Conservation (phyloP, 2,113 vertebrate species). For the Aphyosemion australe region DNA sequence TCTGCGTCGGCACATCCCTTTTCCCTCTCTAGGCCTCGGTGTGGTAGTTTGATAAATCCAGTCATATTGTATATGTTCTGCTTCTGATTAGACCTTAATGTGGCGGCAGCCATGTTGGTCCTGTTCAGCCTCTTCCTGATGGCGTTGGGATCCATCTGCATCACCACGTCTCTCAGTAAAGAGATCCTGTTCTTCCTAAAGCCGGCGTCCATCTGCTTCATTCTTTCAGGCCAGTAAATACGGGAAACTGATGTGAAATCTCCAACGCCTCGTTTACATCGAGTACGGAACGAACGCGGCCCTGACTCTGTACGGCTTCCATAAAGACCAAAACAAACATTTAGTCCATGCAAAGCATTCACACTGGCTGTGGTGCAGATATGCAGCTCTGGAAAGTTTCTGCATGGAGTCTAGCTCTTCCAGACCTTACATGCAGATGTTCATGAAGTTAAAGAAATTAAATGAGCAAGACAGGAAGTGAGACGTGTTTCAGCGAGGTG, state of each 20-base stretch:
- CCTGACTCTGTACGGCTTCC: too few relatives aligned
- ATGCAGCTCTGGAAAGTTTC: too few relatives aligned
- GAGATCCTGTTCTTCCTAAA: slow-evolving; percentile 86
- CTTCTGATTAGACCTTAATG: slow-evolving; percentile 77
- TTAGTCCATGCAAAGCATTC: too few relatives aligned
- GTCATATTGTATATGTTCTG: background rate
- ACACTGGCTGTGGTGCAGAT: too few relatives aligned
- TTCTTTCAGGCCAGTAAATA: slow-evolving; percentile 80
- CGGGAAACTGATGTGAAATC: background rate
- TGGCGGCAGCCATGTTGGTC: slow-evolving; percentile 82
- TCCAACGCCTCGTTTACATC: background rate
- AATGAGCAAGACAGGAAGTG: too few relatives aligned
- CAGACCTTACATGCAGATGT: too few relatives aligned
- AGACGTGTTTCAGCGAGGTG: too few relatives aligned
- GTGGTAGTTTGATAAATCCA: slow-evolving; percentile 6
- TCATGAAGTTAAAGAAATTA: too few relatives aligned
- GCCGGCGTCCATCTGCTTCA: slow-evolving; percentile 85
- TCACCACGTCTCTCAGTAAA: slow-evolving; percentile 87
- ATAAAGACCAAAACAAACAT: too few relatives aligned
- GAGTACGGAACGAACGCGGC: too few relatives aligned
- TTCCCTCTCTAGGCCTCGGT: background rate
- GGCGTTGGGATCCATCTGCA: slow-evolving; percentile 84
- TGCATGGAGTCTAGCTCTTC: too few relatives aligned
- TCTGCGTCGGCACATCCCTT: background rate
- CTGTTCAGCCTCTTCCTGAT: slow-evolving; percentile 83